Percentiles rank a stretch among this genome's conserved stretches.
These are phyloP conservation scores for Lepus oiostolus DNA, from an alignment of 2,797 vertebrate species.

Conservation along the genomic window DNA sequence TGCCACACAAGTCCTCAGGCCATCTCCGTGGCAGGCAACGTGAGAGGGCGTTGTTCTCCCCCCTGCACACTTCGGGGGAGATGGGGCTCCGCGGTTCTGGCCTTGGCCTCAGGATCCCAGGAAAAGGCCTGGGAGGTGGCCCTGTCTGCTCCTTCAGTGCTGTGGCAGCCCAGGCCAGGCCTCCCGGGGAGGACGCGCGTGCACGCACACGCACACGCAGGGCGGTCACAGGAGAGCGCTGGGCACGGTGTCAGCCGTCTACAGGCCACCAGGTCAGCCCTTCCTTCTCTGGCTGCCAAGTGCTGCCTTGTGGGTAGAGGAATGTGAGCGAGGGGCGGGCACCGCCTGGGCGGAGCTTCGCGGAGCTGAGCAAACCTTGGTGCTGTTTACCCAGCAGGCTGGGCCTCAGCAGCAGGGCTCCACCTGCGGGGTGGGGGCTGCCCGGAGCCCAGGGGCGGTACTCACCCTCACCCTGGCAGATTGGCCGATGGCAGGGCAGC, in stretches of 20 bases:
- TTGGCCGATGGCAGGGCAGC: no score
- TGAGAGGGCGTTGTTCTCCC: background rate
- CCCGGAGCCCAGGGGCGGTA: background rate
- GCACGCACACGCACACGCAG: background rate
- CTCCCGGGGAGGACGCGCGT: background rate
- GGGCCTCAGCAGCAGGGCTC: slow-evolving; percentile 67
- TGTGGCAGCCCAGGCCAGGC: background rate
- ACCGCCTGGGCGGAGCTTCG: slow-evolving; percentile 78
- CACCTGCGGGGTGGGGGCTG: slow-evolving; percentile 16
- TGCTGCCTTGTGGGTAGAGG: background rate
- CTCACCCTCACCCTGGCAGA: no score
- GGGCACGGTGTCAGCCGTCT: background rate
- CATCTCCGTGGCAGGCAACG: background rate
- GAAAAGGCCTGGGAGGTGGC: background rate
- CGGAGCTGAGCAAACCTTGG: slow-evolving; percentile 76
- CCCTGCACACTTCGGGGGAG: rapidly evolving
- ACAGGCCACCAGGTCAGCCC: background rate
- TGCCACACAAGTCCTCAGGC: background rate
- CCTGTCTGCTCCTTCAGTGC: background rate
- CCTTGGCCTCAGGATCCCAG: background rate
- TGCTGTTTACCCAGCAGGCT: slow-evolving; percentile 88
- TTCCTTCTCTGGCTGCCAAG: background rate
- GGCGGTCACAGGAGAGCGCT: background rate
- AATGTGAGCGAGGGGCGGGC: slow-evolving; percentile 35
- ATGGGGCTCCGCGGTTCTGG: background rate